Evolutionary conservation across 2,797 vertebrate genomes (phyloP), one percentile per base, ranked within the genome.

Genomic region (Novumbra hubbsi): DNA sequence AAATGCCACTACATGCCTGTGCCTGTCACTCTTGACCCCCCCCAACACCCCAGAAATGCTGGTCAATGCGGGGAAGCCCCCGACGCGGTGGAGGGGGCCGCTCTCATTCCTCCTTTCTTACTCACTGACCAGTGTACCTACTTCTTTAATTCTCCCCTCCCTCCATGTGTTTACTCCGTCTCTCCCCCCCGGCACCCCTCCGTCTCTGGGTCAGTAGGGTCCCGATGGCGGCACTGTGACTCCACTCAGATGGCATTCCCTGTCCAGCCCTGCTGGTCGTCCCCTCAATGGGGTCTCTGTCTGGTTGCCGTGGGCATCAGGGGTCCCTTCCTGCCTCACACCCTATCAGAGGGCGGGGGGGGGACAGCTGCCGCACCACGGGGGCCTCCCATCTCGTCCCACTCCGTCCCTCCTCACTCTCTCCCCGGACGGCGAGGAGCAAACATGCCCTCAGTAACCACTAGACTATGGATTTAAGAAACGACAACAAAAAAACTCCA

Each of bases 221-320:
- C 83, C 83, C 88, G 85, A 88, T 71, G 81, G 62, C 55, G 9
- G 74, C 80, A 83, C 79, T 32, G 86, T 91, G 91, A 92, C 91
- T 91, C 85, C 77, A 87, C 85, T 91, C 80, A 65, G 81, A 88
- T 91, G 91, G 90, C 88, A 91, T 93, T 87, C 89, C 76, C 82
- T 62, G 66, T 74, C 71, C 52, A 76, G 60, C 55, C 55, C 57
- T 63, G 21, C 30, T 28, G 16, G 21, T 16, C 27, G 1, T 28
- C 50, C 71, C 87, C 84, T 93, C 91, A 93, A 92, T 92, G 84
- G 83, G 82, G 81, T 82, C 86, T 93, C 91, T 94, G 92, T 94
- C 84, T 86, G 76, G 73, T 73, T 77, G 84, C 79, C 76, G 81
- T 85, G 34, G 79, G 70, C n/a, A 84, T 45, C 76, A 49, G 73